Base-by-base conservation (phyloP, 2,113 vertebrate genomes). In the Nothocercus julius region DNA sequence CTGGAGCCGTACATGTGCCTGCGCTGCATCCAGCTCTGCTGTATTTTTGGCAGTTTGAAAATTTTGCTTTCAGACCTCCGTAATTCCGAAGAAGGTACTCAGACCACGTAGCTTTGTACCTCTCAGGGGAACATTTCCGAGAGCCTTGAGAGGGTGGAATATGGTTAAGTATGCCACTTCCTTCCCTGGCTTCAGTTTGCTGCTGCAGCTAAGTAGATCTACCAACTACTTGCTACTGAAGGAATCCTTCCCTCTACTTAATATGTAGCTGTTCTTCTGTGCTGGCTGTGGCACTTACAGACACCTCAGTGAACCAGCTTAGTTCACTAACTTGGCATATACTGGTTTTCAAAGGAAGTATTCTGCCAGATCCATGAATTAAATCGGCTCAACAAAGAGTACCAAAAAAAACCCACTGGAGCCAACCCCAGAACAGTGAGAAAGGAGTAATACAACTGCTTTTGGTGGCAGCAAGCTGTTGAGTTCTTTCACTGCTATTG, bases 1-100 rank as follows among this genome's bases (percentile, higher is more conserved):
- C 24, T 27, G 42, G 8, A 63, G 53, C 2, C 0, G 7, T 53
- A 53, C 0, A 0, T 8, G 14, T 56, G 12, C 28, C 14, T 73
- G 38, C 40, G 17, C 64, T 69, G 82, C 47, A 62, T 12, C n/a
- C n/a, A 84, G 14, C 27, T 62, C 8, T 93, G 34, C 28, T 38
- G 10, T 8, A 6, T 2, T 91, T 89, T 2, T 30, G 9, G 17
- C 32, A 58, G 16, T 80, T 84, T 45, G 0, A 22, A 64, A 25
- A 53, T 15, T 36, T 87, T 58, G 5, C 36, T 89, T 92, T 95
- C 51, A 75, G 47, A 32, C 1, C 3, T 82, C 6, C 4, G 0
- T 69, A 14, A 22, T 85, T 91, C 38, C 76, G 74, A 56, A 79
- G 74, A 56, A 76, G 16, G 20, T 16, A 32, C 13, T n/a, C 69